Base-by-base conservation (phyloP, 2,113 vertebrate species). In the Leptocoma aspasia region DNA sequence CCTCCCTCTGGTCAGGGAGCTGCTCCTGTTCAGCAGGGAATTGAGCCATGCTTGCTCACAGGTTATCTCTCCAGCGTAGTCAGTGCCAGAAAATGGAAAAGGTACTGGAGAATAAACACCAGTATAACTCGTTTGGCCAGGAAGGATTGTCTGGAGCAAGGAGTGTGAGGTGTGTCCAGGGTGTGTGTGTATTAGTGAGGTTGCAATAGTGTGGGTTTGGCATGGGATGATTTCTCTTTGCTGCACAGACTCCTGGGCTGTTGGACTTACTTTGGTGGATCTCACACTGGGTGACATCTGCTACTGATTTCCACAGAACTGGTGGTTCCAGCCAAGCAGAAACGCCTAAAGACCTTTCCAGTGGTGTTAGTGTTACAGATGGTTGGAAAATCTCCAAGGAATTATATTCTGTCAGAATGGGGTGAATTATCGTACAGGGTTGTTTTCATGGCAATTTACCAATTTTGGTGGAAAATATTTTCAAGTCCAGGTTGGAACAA, bases 261-360 rank as follows among this genome's bases (percentile, higher is more conserved):
- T 52, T 65, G 49, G 61, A 26, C 24, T 86, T 26, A 18, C 22
- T 41, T 68, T 0, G 0, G 1, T 66, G 39, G 61, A 52, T 83
- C 89, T 88, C 71, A 79, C 90, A 26, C 68, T 13, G 64, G 56
- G 35, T 33, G 75, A 88, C 94, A 93, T 90, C 93, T 95, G 92
- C 76, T 75, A 13, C 10, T 86, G 92, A 94, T 95, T 95, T 96
- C 75, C 80, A 86, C 44, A 73, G 56, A 70, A 19, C 68, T 44
- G 79, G 24, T 80, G 72, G 78, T 92, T 90, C 73, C 92, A 94
- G 93, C 79, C 80, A 45, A 90, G 64, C 90, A 93, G 59, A 94
- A 95, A 88, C 3, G 28, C 71, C 89, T 52, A 16, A 37, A 66
- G 82, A 22, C 60, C 60, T 92, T 90, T 57, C 47, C 88, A 91